Evolutionary conservation across 2,888 invertebrate species (phyloP).

Genomic region (Andrena minutula): DNA sequence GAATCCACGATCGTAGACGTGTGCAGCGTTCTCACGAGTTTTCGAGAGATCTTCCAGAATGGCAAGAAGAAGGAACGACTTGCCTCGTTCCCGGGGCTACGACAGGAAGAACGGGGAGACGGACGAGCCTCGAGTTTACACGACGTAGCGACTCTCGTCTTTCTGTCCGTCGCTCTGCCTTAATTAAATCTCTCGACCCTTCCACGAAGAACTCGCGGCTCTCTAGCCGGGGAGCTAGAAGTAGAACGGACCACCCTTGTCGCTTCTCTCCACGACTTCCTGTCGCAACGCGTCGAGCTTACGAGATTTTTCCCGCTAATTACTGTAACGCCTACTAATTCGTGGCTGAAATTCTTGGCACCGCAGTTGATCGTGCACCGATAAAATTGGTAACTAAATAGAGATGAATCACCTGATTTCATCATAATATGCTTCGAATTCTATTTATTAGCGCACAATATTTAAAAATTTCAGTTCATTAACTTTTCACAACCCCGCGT

Average conservation of each 20-base stretch:
- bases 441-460: too few relatives aligned
- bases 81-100: slow-evolving; percentile 58
- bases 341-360: too few relatives aligned
- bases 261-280: slow-evolving; percentile 28
- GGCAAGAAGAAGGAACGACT: slow-evolving; percentile 60
- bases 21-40: slow-evolving; percentile 71
- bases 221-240: slow-evolving; percentile 55
- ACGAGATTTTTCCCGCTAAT: slow-evolving; percentile 34
- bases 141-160: slow-evolving; percentile 74
- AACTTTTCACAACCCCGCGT: too few relatives aligned
- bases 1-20: slow-evolving; percentile 63
- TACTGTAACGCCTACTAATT: not conserved
- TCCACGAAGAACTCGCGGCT: slow-evolving; percentile 65
- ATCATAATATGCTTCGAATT: too few relatives aligned
- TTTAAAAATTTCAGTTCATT: too few relatives aligned
- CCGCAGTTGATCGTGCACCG: too few relatives aligned
- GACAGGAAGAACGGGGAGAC: slow-evolving; percentile 44
- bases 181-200: slow-evolving; percentile 80
- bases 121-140: slow-evolving; percentile 68
- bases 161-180: slow-evolving; percentile 75
- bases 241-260: slow-evolving; percentile 47
- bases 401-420: too few relatives aligned
- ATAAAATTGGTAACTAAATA: too few relatives aligned
- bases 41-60: slow-evolving; percentile 61
- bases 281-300: slow-evolving; percentile 55